Evolutionary conservation across 1,140 invertebrate species (phyloP).

Genomic region (Ips nitidus): DNA sequence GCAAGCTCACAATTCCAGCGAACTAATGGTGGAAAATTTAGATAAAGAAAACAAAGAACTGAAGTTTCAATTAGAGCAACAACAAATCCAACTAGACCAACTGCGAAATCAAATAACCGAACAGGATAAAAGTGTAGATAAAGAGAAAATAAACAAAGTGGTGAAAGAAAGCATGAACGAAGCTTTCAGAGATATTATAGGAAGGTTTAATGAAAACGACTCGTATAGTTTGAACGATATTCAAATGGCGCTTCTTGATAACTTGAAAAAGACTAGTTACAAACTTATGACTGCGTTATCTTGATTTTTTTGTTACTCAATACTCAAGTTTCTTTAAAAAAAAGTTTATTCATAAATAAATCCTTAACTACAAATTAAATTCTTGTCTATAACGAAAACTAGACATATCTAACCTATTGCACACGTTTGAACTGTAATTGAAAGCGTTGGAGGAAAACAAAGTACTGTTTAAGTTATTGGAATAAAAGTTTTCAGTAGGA

Average conservation of each 20-base stretch:
- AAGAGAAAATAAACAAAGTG: slow-evolving; percentile 8
- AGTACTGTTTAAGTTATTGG: slow-evolving; percentile 42
- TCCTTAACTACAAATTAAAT: slow-evolving; percentile 22
- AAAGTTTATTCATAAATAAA: background rate
- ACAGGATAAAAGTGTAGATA: slow-evolving; percentile 11
- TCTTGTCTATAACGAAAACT: slow-evolving; percentile 32
- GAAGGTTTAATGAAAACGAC: slow-evolving; percentile 15
- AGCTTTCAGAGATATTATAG: slow-evolving; percentile 27
- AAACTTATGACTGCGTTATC: slow-evolving; percentile 17
- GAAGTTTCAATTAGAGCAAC: slow-evolving; percentile 4
- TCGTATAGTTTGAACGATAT: slow-evolving; percentile 15
- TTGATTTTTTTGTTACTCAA: background rate
- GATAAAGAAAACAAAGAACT: slow-evolving; percentile 11
- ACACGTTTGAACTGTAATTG: slow-evolving; percentile 39
- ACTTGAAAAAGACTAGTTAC: slow-evolving; percentile 26
- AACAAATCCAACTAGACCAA: background rate
- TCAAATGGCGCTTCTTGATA: slow-evolving; percentile 12
- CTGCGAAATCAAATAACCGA: background rate
- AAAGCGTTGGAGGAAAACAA: slow-evolving; percentile 45
- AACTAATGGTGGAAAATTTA: background rate
- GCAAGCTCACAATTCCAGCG: background rate
- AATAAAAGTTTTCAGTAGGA: slow-evolving; percentile 42
- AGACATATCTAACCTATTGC: slow-evolving; percentile 26
- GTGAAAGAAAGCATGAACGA: slow-evolving; percentile 31
- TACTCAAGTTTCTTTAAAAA: background rate